Evolutionary conservation across 2,113 vertebrate genomes (phyloP).

Genomic region (Rissa tridactyla): DNA sequence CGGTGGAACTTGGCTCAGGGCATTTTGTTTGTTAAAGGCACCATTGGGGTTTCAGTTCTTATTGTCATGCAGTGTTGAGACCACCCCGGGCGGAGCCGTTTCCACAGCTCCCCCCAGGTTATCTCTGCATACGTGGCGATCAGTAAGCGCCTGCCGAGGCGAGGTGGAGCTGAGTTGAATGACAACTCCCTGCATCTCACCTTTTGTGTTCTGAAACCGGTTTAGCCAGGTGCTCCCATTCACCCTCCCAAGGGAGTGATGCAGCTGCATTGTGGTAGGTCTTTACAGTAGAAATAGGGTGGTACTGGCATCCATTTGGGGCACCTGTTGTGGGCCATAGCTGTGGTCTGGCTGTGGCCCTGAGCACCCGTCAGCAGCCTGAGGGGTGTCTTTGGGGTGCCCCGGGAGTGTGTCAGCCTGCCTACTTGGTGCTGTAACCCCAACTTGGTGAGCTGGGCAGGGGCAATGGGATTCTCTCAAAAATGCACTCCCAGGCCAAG

Average conservation of each 20-base stretch:
- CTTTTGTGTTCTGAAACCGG: no score
- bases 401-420: neutral
- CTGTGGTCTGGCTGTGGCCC: neutral
- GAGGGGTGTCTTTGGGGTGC: neutral
- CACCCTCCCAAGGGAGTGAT: neutral
- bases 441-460: accelerated
- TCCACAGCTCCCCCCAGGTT: no score
- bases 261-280: accelerated
- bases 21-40: no score
- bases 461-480: neutral
- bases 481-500: neutral
- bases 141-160: no score
- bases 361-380: neutral
- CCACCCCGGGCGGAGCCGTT: no score
- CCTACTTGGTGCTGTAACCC: neutral
- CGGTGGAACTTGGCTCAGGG: no score
- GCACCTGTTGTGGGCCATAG: neutral
- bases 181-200: no score
- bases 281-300: neutral
- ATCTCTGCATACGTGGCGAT: no score
- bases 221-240: no score
- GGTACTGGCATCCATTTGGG: accelerated
- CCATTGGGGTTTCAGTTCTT: no score
- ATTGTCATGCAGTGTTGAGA: no score
- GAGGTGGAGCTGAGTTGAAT: no score